These are phyloP conservation scores for Drosophila funebris DNA, from an alignment of 1,140 invertebrate genomes.

Conservation along the genomic window DNA sequence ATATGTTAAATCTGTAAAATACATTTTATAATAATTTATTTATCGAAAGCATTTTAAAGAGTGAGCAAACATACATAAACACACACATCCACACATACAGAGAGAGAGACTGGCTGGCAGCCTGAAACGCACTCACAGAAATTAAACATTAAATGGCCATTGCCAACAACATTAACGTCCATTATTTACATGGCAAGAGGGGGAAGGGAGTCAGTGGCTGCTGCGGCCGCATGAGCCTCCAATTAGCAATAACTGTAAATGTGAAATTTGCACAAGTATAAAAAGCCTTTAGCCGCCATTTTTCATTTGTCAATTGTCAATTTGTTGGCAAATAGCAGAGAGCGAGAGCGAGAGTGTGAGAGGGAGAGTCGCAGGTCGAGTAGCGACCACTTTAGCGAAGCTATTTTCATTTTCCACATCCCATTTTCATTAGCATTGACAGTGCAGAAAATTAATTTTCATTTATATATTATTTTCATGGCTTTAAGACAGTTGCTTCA, in stretches of 20 bases:
- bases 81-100: conserved; percentile 20
- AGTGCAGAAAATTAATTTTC: conserved; percentile 7
- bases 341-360: background rate
- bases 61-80: conserved; percentile 22
- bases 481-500: conserved; percentile 31
- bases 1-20: conserved; percentile 79
- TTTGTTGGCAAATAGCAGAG: conserved; percentile 56
- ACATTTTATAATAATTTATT: conserved; percentile 83
- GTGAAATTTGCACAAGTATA: conserved; percentile 78
- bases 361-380: background rate
- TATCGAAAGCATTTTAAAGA: conserved; percentile 76
- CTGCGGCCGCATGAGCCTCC: conserved; percentile 77
- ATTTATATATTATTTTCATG: conserved; percentile 2
- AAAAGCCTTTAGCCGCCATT: conserved; percentile 79
- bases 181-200: conserved; percentile 61
- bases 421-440: background rate
- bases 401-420: conserved; percentile 3
- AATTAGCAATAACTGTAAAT: conserved; percentile 82
- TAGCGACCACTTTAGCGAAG: conserved; percentile 9
- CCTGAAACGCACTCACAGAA: conserved; percentile 34
- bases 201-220: background rate
- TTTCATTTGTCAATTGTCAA: conserved; percentile 72
- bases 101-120: background rate
- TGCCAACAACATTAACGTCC: conserved; percentile 77
- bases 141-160: conserved; percentile 82